phyloP scores from a whole-genome alignment of 2,113 vertebrate species.

The Gasterosteus nipponicus region DNA sequence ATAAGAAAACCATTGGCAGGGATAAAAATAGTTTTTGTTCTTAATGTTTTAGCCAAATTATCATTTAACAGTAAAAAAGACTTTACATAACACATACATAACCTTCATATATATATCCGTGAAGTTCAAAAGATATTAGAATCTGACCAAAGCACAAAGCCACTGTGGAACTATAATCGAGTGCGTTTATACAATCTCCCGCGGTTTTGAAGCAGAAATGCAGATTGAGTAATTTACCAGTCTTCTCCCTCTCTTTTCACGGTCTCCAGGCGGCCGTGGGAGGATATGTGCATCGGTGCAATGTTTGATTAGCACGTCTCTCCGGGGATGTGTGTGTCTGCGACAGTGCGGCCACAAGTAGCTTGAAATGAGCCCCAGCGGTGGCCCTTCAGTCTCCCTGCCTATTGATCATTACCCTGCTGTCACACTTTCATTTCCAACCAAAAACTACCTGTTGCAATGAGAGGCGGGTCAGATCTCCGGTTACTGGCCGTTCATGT shows the following conservation, averaged over 20 bases:
- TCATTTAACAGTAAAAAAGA: not conserved
- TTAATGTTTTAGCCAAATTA: not conserved
- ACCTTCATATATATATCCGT: constrained; percentile 18
- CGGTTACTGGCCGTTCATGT: constrained; percentile 12
- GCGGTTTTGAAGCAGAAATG: constrained; percentile 41
- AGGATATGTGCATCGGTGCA: constrained; percentile 31
- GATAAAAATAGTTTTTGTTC: not conserved
- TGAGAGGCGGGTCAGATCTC: constrained; percentile 31
- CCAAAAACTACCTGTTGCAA: constrained; percentile 57
- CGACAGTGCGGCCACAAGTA: constrained; percentile 60
- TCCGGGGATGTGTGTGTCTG: constrained; percentile 49
- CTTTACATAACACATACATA: too few relatives aligned
- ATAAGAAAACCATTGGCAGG: not conserved
- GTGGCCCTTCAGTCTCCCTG: constrained; percentile 60
- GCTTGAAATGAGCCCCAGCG: constrained; percentile 78
- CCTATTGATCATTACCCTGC: constrained; percentile 80
- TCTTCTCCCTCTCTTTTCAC: constrained; percentile 8
- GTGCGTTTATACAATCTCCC: constrained; percentile 33
- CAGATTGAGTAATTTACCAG: constrained; percentile 43
- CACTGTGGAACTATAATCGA: constrained; percentile 54
- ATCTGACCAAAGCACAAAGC: constrained; percentile 10
- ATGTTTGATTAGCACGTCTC: constrained; percentile 69
- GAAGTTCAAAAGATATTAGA: constrained; percentile 3
- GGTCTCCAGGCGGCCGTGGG: constrained; percentile 34
- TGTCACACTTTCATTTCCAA: constrained; percentile 69